phyloP scores from a whole-genome alignment of 2,113 vertebrate genomes.

The Phoxinus phoxinus region DNA sequence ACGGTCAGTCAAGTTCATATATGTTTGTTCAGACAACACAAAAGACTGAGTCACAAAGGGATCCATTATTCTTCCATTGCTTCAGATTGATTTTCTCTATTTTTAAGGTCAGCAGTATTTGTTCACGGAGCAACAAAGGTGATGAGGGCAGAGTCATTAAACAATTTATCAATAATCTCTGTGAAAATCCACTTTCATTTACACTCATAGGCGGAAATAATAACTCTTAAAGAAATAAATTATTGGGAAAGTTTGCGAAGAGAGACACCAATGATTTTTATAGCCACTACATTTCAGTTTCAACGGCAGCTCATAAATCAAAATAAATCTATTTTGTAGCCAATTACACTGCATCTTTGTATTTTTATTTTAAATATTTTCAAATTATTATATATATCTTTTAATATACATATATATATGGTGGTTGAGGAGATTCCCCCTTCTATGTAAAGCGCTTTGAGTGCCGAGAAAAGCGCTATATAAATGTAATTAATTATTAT shows the following conservation, averaged over 20 bases:
- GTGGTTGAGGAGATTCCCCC: no score
- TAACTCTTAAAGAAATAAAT: neutral
- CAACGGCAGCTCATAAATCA: neutral
- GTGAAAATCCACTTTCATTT: neutral
- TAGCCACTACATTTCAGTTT: neutral
- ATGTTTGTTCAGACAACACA: constrained; percentile 2
- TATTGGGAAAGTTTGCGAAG: neutral
- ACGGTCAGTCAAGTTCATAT: constrained; percentile 8
- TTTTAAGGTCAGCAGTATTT: constrained; percentile 38
- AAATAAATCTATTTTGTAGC: neutral
- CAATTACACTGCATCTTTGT: neutral
- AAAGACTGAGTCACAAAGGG: constrained; percentile 26
- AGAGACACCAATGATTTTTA: constrained; percentile 9
- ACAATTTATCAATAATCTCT: neutral
- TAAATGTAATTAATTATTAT: no score
- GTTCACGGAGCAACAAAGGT: constrained; percentile 33
- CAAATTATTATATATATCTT: no score
- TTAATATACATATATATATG: no score
- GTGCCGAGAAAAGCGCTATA: no score
- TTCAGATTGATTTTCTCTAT: constrained; percentile 42
- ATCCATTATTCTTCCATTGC: constrained; percentile 31
- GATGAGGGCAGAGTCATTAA: neutral
- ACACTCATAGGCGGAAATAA: neutral
- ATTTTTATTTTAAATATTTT: no score
- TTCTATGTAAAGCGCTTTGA: no score